phyloP scores from a whole-genome alignment of 2,113 vertebrate genomes.

The Gasterosteus nipponicus region DNA sequence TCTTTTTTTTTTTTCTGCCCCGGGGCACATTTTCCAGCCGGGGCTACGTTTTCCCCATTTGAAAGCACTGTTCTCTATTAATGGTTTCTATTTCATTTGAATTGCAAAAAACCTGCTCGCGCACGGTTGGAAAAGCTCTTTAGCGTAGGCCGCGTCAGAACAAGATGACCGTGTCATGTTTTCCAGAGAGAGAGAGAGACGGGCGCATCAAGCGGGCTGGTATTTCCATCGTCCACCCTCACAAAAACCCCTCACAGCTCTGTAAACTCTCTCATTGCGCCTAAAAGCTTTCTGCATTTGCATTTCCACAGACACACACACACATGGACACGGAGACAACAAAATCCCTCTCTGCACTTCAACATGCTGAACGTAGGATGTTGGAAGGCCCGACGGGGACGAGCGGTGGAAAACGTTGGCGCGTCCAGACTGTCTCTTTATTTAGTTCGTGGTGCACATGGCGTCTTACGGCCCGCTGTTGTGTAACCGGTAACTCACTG shows the following conservation, averaged over 20 bases:
- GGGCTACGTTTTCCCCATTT: conserved; percentile 46
- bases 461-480: conserved; percentile 31
- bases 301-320: conserved; percentile 55
- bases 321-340: conserved; percentile 11
- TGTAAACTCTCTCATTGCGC: conserved; percentile 47
- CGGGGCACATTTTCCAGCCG: conserved; percentile 32
- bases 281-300: conserved; percentile 25
- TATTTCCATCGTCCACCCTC: conserved; percentile 56
- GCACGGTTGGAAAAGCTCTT: conserved; percentile 54
- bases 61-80: conserved; percentile 55
- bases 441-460: conserved; percentile 40
- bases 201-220: conserved; percentile 25
- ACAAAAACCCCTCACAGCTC: conserved; percentile 43
- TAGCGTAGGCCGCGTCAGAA: conserved; percentile 39
- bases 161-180: conserved; percentile 54
- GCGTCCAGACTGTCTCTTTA: conserved; percentile 54
- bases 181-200: conserved; percentile 30
- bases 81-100: conserved; percentile 62
- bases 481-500: conserved; percentile 34
- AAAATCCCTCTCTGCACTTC: conserved; percentile 51
- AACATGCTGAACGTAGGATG: conserved; percentile 72
- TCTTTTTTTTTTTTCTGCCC: conserved; percentile 37
- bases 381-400: conserved; percentile 58
- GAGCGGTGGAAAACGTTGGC: conserved; percentile 58
- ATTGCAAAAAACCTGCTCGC: conserved; percentile 70